Conservation (phyloP, 2,797 vertebrate species). For the Neoniphon sammara region DNA sequence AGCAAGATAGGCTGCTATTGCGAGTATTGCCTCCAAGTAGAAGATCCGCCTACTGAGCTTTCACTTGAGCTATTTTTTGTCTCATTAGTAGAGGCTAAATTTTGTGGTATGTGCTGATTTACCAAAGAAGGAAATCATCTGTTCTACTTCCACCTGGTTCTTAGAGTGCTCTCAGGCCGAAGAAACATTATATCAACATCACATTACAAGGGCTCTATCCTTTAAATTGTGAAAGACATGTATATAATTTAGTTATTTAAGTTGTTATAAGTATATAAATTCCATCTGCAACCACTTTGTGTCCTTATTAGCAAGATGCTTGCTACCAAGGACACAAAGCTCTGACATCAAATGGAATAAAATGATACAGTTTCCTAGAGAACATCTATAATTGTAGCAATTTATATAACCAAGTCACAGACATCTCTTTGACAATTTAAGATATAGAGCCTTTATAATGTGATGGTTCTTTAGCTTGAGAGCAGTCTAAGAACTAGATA, state of each 20-base stretch:
- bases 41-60: conserved; percentile 3
- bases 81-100: background rate
- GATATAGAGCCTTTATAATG: background rate
- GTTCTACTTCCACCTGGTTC: conserved; percentile 2
- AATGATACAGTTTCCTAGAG: background rate
- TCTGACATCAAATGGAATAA: conserved; percentile 6
- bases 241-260: background rate
- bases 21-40: background rate
- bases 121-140: conserved; percentile 9
- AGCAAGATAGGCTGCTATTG: background rate
- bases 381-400: no score
- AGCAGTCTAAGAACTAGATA: background rate
- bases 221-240: background rate
- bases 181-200: conserved; percentile 10
- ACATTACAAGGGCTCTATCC: background rate
- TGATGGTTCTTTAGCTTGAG: background rate
- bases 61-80: background rate
- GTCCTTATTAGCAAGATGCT: conserved; percentile 2
- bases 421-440: background rate
- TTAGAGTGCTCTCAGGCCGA: background rate
- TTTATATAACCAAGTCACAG: background rate
- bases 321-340: background rate
- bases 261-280: background rate
- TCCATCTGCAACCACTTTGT: conserved; percentile 5
- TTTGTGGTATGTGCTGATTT: conserved; percentile 18